phyloP scores from a whole-genome alignment of 2,797 vertebrate genomes.

The Pipistrellus pipistrellus region DNA sequence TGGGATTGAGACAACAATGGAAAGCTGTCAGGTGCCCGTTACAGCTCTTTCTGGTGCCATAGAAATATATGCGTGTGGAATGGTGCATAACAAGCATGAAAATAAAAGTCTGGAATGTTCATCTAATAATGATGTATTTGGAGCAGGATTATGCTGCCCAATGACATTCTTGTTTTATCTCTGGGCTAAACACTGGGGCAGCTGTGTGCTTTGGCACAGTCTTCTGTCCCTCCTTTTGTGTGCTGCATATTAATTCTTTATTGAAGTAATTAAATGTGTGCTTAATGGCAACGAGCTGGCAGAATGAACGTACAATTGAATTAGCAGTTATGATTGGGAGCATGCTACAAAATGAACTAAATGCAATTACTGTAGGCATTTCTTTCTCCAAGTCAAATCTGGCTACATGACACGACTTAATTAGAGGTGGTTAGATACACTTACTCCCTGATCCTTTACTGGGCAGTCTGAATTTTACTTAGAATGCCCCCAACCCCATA shows the following conservation, averaged over 20 bases:
- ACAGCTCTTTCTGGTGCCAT: constrained; percentile 89
- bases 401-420: constrained; percentile 95
- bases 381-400: constrained; percentile 90
- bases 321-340: constrained; percentile 97
- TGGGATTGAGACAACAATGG: constrained; percentile 89
- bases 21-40: constrained; percentile 86
- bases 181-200: constrained; percentile 92
- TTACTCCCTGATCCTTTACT: constrained; percentile 90
- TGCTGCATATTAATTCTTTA: constrained; percentile 99
- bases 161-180: constrained; percentile 91
- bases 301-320: constrained; percentile 97
- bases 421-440: constrained; percentile 95
- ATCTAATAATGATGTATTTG: constrained; percentile 95
- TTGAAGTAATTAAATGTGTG: constrained; percentile 98
- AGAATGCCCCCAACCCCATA: not conserved
- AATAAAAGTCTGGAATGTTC: constrained; percentile 93
- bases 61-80: constrained; percentile 87
- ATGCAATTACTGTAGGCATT: constrained; percentile 96
- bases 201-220: constrained; percentile 92
- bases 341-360: constrained; percentile 97
- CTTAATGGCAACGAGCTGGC: constrained; percentile 97
- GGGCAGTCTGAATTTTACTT: constrained; percentile 83
- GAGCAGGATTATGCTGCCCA: constrained; percentile 89
- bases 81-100: constrained; percentile 91
- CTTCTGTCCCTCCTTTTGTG: constrained; percentile 92